These are phyloP conservation scores for Scaptomyza flava DNA, from an alignment of 2,888 invertebrate genomes.

Conservation along the genomic window DNA sequence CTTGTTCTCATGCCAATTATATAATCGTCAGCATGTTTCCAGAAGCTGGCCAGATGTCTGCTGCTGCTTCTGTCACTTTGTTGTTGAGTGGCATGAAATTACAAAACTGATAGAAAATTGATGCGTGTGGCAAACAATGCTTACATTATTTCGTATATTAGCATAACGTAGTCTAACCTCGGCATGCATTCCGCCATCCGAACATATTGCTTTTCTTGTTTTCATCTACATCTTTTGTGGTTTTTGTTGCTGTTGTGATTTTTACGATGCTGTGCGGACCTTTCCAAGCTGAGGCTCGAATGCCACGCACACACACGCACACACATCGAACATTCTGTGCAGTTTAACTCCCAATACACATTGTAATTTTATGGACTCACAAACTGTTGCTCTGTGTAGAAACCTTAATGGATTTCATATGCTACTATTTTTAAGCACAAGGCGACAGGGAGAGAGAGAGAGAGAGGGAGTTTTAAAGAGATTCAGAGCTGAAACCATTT, in stretches of 20 bases:
- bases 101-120: constrained; percentile 43
- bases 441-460: not conserved
- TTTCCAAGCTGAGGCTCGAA: not conserved
- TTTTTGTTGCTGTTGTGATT: not conserved
- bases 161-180: constrained; percentile 14
- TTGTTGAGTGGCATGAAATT: constrained; percentile 22
- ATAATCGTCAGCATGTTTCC: constrained; percentile 40
- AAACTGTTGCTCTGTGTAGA: constrained; percentile 6
- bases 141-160: constrained; percentile 32
- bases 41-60: constrained; percentile 8
- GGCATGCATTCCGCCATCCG: constrained; percentile 1
- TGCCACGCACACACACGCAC: constrained; percentile 1
- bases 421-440: not conserved
- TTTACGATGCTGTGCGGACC: constrained; percentile 1
- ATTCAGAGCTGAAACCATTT: constrained; percentile 19
- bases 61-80: not conserved
- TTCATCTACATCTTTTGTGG: not conserved
- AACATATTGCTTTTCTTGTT: constrained; percentile 5
- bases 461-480: constrained; percentile 1
- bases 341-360: not conserved
- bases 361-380: constrained; percentile 8
- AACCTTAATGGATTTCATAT: constrained; percentile 4
- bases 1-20: constrained; percentile 40
- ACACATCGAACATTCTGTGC: not conserved
- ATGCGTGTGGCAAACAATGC: constrained; percentile 27